phyloP scores from a whole-genome alignment of 2,797 vertebrate species.

The Podarcis lilfordi region DNA sequence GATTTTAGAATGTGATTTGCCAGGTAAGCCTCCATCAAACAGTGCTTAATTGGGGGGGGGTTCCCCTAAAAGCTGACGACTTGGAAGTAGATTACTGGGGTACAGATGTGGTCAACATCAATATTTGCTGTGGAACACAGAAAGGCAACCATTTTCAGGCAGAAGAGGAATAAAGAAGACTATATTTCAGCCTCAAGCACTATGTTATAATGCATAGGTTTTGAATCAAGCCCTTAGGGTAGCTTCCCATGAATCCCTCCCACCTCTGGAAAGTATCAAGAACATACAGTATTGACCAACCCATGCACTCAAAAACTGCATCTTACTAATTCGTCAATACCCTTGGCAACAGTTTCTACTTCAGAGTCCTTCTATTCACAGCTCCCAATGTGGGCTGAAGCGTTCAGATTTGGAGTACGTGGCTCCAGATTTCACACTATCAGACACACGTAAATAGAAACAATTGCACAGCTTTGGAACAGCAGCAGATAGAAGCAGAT shows the following conservation, averaged over 20 bases:
- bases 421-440: not conserved
- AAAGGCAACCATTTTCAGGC: not conserved
- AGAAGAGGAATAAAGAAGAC: not conserved
- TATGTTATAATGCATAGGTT: not conserved
- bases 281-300: not conserved
- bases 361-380: not conserved
- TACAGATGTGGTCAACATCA: not conserved
- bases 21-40: not conserved
- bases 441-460: not conserved
- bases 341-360: not conserved
- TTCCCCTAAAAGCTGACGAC: not conserved
- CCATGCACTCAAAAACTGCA: not conserved
- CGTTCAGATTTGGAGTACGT: not conserved
- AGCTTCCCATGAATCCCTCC: not conserved
- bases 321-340: constrained; percentile 17
- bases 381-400: not conserved
- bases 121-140: not conserved
- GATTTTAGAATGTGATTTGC: not conserved
- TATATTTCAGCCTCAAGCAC: not conserved
- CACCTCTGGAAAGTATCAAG: not conserved
- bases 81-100: not conserved
- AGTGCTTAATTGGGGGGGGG: not conserved
- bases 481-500: not conserved
- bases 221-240: not conserved
- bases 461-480: not conserved